Evolutionary conservation across 2,113 vertebrate species (phyloP).

Genomic region (Salvelinus namaycush): DNA sequence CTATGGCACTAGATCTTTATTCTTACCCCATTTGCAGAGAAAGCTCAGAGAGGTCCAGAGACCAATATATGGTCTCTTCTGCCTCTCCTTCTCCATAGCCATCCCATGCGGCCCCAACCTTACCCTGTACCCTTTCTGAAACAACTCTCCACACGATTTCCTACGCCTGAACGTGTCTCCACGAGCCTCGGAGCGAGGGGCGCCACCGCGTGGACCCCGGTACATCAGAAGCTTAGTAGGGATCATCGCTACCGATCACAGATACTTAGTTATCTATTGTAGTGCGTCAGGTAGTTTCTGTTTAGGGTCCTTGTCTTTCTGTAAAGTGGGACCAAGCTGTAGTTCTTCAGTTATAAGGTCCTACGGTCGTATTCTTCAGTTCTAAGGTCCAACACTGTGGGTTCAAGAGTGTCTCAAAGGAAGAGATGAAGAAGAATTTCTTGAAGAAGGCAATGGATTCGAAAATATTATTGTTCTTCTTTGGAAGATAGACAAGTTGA

Average conservation of each 20-base stretch:
- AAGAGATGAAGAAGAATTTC: no score
- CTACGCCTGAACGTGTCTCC: slow-evolving; percentile 74
- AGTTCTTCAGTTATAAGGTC: no score
- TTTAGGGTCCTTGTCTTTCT: no score
- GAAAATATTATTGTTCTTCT: no score
- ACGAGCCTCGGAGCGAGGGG: slow-evolving; percentile 59
- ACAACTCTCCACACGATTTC: slow-evolving; percentile 88
- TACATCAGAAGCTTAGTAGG: slow-evolving; percentile 86
- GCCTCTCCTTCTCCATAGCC: slow-evolving; percentile 59
- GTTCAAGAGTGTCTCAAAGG: no score
- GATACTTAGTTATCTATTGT: no score
- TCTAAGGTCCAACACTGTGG: no score
- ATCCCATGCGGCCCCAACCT: slow-evolving; percentile 64
- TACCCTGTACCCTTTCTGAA: slow-evolving; percentile 88
- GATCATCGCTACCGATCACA: slow-evolving; percentile 74
- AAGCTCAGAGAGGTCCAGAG: slow-evolving; percentile 74
- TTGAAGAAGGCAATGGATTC: no score
- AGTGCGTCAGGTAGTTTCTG: no score
- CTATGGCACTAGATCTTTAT: not conserved
- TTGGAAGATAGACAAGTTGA: no score
- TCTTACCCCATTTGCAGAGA: slow-evolving; percentile 87
- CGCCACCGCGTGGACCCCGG: slow-evolving; percentile 61
- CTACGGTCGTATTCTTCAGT: no score
- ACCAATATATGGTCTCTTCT: slow-evolving; percentile 61
- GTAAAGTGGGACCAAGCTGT: no score